Percentiles rank a stretch among this genome's conserved stretches.
These are phyloP conservation scores for Habroteleia sp. DNA, from an alignment of 2,888 invertebrate genomes.

Conservation along the genomic window DNA sequence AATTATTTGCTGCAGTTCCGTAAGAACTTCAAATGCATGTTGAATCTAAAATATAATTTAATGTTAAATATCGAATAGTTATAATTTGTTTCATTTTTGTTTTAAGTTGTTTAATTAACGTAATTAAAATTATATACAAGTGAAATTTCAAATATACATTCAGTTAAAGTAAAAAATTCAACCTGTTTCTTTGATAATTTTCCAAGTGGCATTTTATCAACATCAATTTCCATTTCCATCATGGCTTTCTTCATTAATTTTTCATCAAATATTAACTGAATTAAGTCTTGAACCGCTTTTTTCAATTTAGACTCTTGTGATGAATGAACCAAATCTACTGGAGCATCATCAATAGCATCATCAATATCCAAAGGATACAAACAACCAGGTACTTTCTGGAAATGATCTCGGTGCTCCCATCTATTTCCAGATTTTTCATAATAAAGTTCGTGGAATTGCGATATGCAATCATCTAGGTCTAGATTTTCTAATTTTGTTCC, in stretches of 20 bases:
- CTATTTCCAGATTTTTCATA: conserved; percentile 91
- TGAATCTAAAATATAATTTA: conserved; percentile 85
- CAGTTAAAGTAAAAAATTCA: too few species aligned
- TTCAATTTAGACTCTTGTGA: conserved; percentile 87
- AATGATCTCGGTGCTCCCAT: conserved; percentile 86
- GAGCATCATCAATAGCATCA: conserved; percentile 85
- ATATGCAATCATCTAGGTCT: conserved; percentile 83
- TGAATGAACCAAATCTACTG: conserved; percentile 79
- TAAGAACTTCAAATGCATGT: conserved; percentile 90
- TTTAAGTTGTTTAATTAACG: background rate
- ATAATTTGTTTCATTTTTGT: background rate
- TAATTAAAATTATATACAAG: too few species aligned
- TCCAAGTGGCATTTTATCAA: conserved; percentile 98
- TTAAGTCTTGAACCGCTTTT: conserved; percentile 89
- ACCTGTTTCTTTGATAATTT: conserved; percentile 88
- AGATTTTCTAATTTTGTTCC: conserved; percentile 85
- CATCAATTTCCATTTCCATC: conserved; percentile 97
- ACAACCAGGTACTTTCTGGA: conserved; percentile 87
- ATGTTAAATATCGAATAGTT: conserved; percentile 1
- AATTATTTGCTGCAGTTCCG: conserved; percentile 85
- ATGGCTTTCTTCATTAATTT: conserved; percentile 95
- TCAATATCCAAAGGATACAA: conserved; percentile 96
- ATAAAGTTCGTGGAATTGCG: conserved; percentile 85
- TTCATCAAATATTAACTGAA: conserved; percentile 94
- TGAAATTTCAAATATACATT: too few species aligned